These are phyloP conservation scores for Colius striatus DNA, from an alignment of 2,113 vertebrate genomes.

Conservation along the genomic window DNA sequence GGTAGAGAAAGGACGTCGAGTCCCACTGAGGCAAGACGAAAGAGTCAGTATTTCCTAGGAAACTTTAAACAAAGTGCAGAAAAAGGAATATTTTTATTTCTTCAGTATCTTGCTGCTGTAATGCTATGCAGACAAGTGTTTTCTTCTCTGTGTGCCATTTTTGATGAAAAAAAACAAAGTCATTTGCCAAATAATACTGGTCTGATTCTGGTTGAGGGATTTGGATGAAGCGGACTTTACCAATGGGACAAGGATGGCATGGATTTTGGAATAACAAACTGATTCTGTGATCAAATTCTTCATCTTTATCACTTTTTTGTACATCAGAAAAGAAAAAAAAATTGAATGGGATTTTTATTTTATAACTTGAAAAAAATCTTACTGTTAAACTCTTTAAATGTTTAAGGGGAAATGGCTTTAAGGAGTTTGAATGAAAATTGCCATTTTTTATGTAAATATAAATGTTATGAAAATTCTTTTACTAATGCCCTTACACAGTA, in stretches of 20 bases:
- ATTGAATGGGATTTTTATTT: slow-evolving; percentile 98
- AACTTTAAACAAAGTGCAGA: slow-evolving; percentile 77
- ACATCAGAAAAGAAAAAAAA: slow-evolving; percentile 82
- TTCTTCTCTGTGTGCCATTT: slow-evolving; percentile 84
- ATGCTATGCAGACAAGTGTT: slow-evolving; percentile 89
- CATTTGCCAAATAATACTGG: slow-evolving; percentile 90
- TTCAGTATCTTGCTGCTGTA: slow-evolving; percentile 86
- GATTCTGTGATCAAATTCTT: slow-evolving; percentile 87
- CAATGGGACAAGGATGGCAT: slow-evolving; percentile 75
- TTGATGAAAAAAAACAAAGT: slow-evolving; percentile 78
- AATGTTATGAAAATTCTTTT: slow-evolving; percentile 85
- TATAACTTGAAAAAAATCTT: slow-evolving; percentile 89
- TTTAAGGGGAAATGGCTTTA: slow-evolving; percentile 96
- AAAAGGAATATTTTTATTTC: slow-evolving; percentile 84
- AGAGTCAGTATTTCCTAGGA: slow-evolving; percentile 74
- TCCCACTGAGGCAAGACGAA: slow-evolving; percentile 66
- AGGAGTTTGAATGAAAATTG: slow-evolving; percentile 84
- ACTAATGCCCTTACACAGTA: slow-evolving; percentile 91
- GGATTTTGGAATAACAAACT: slow-evolving; percentile 81
- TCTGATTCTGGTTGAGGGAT: slow-evolving; percentile 77
- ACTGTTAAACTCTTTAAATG: slow-evolving; percentile 91
- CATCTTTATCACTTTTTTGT: slow-evolving; percentile 99
- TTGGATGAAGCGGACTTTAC: slow-evolving; percentile 75
- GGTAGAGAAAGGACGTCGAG: slow-evolving; percentile 66
- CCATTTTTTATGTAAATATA: slow-evolving; percentile 94